Base-by-base conservation (phyloP, 2,888 invertebrate genomes). In the Cantharis rufa region DNA sequence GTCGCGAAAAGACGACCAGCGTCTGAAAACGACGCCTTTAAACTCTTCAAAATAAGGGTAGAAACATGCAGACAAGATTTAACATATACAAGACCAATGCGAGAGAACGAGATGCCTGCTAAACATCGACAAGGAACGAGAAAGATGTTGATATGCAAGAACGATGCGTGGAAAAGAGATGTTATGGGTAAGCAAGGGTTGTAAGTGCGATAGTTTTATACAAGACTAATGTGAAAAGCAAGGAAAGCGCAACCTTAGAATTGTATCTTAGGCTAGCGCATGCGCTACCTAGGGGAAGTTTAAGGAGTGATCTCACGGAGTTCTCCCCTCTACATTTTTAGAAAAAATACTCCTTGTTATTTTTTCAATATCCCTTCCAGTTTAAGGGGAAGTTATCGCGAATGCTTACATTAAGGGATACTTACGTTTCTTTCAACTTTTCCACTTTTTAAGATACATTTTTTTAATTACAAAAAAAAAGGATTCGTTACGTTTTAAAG, bases 1-100 rank as follows among this genome's bases (percentile, higher is more conserved):
- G 87, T 87, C 87, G 86, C 84, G 84, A 86, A 87, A 87, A 88
- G 87, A 87, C 88, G 87, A 86, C 87, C 86, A 87, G 86, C 88
- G 87, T 87, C 88, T 86, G 85, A 87, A 86, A 85, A 86, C 85
- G 87, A 86, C 87, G 87, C 88, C 87, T 87, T 86, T 85, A 85
- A 85, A 88, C 88, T 88, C 88, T 78, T 88, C 87, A 88, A 88
- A 87, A 81, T 80, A 81, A 82, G 83, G 82, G 83, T 83, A 83
- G 83, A 82, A 82, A 78, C 80, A 78, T 78, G 78, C 75, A 80
- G 80, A 84, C 79, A 74, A 81, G 81, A 83, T 84, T 79, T 80
- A 80, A 77, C 77, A 84, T 86, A 87, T 83, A 81, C 85, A 86
- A 86, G 87, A 79, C 81, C 82, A 83, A 84, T 82, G 85, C 27